Conservation (phyloP, 1,140 invertebrate species). For the Bombus superbus region DNA sequence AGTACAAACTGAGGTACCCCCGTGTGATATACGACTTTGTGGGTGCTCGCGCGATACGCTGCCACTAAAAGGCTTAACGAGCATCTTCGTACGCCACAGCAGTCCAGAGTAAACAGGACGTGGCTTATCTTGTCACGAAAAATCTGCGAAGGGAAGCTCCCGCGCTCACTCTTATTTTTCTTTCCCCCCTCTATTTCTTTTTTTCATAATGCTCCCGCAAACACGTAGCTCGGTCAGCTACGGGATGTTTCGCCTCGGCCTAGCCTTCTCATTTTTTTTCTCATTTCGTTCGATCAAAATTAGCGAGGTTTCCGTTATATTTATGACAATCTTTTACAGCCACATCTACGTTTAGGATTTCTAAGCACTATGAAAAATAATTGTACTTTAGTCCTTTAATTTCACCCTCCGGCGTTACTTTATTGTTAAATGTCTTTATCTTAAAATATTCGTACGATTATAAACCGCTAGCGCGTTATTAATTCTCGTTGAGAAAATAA, state of each 20-base stretch:
- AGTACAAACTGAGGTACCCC: slow-evolving; percentile 66
- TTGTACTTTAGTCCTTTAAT: neutral
- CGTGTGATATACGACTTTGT: slow-evolving; percentile 78
- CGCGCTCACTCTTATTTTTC: slow-evolving; percentile 70
- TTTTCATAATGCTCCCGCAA: slow-evolving; percentile 62
- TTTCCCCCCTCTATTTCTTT: slow-evolving; percentile 30
- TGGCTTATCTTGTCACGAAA: slow-evolving; percentile 83
- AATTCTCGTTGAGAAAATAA: neutral
- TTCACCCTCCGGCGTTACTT: neutral
- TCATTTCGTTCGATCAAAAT: slow-evolving; percentile 37
- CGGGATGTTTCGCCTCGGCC: slow-evolving; percentile 13
- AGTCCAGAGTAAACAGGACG: slow-evolving; percentile 81
- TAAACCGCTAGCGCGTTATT: neutral
- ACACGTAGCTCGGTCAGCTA: slow-evolving; percentile 54
- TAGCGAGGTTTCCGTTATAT: slow-evolving; percentile 22
- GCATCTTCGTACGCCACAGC: slow-evolving; percentile 79
- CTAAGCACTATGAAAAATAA: neutral
- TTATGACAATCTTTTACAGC: slow-evolving; percentile 35
- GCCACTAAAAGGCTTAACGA: slow-evolving; percentile 82
- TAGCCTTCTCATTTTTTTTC: slow-evolving; percentile 20
- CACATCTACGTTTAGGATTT: no score
- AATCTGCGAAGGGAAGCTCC: slow-evolving; percentile 77
- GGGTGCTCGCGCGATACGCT: slow-evolving; percentile 77
- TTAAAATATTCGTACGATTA: no score
- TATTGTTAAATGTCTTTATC: neutral